Conservation (phyloP, 1,140 invertebrate species). For the Doryteuthis pealeii region DNA sequence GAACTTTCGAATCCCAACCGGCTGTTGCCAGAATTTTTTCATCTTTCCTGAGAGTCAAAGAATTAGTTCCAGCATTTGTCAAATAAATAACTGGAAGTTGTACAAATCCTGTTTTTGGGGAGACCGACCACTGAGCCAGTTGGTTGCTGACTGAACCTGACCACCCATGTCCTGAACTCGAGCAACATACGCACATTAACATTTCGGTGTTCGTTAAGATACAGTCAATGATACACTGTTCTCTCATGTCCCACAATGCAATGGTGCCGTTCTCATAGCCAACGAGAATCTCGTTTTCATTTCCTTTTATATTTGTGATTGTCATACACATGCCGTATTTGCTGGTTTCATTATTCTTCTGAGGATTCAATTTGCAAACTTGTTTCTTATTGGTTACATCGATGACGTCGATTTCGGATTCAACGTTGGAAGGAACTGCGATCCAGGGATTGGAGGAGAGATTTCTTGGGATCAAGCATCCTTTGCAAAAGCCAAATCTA, state of each 20-base stretch:
- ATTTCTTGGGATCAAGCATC: background rate
- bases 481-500: background rate
- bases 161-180: constrained; percentile 25
- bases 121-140: constrained; percentile 27
- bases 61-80: constrained; percentile 49
- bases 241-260: constrained; percentile 41
- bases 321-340: constrained; percentile 41
- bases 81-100: constrained; percentile 15
- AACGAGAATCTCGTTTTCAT: constrained; percentile 26
- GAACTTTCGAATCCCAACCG: constrained; percentile 75
- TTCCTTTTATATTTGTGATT: constrained; percentile 25
- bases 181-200: constrained; percentile 43
- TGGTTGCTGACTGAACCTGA: constrained; percentile 35
- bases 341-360: background rate
- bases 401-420: constrained; percentile 26
- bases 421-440: constrained; percentile 24
- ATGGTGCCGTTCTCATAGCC: constrained; percentile 48
- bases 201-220: constrained; percentile 28
- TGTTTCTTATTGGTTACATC: constrained; percentile 19
- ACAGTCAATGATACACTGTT: constrained; percentile 21
- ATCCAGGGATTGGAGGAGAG: constrained; percentile 3
- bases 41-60: constrained; percentile 71
- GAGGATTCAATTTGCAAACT: constrained; percentile 20
- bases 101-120: constrained; percentile 17
- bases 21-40: constrained; percentile 74